Percentiles rank a stretch among this genome's conserved stretches.
phyloP scores from a whole-genome alignment of 2,797 vertebrate species.

The Gobionotothen gibberifrons region DNA sequence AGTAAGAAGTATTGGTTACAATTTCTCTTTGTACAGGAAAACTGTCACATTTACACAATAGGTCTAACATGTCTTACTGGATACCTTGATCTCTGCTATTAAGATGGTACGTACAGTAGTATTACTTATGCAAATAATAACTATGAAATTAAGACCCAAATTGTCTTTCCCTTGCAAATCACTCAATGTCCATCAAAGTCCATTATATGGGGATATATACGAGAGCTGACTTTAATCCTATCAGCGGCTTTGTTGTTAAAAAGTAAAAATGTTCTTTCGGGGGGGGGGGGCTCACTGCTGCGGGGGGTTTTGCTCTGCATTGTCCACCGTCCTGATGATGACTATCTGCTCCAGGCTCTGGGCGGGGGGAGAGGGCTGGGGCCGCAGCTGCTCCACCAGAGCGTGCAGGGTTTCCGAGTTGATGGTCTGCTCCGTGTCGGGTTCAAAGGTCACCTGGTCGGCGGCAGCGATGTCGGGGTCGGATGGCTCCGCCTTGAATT shows the following conservation, averaged over 20 bases:
- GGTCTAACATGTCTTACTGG: background rate
- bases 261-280: background rate
- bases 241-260: background rate
- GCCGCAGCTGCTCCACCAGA: conserved; percentile 81
- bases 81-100: background rate
- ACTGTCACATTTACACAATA: too few relatives aligned
- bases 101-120: background rate
- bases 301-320: conserved; percentile 38
- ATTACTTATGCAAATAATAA: background rate
- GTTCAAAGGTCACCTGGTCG: conserved; percentile 68
- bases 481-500: conserved; percentile 70
- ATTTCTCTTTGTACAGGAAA: background rate
- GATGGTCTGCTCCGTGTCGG: conserved; percentile 76
- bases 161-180: background rate
- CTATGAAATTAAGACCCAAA: background rate
- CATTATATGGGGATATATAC: background rate
- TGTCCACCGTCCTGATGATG: conserved; percentile 82
- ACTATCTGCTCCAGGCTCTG: conserved; percentile 77
- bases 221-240: background rate
- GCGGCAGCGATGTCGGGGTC: conserved; percentile 32
- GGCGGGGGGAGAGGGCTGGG: conserved; percentile 65
- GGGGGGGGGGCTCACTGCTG: conserved; percentile 57
- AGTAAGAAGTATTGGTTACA: background rate
- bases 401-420: conserved; percentile 80
- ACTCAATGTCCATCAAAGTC: background rate